Evolutionary conservation across 2,888 invertebrate genomes (phyloP).

Genomic region (Melanargia galathea): DNA sequence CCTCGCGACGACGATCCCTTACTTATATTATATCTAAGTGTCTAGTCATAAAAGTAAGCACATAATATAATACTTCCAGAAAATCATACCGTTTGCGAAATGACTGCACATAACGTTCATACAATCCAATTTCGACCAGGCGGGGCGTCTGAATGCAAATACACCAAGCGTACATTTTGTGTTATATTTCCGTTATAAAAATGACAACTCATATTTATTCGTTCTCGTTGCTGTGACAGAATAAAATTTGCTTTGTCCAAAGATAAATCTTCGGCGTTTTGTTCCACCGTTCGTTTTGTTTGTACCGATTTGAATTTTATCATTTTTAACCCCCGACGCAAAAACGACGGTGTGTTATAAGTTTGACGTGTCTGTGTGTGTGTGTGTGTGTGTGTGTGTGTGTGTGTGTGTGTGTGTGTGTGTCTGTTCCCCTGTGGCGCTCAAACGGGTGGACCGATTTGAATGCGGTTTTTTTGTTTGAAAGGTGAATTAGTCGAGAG

Average conservation of each 20-base stretch:
- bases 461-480: too few relatives aligned
- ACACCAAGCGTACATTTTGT: constrained; percentile 10
- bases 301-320: neutral
- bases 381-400: too few relatives aligned
- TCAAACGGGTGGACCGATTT: too few relatives aligned
- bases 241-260: constrained; percentile 16
- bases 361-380: too few relatives aligned
- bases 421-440: too few relatives aligned
- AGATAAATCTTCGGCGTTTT: neutral
- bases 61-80: constrained; percentile 2
- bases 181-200: constrained; percentile 24
- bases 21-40: neutral
- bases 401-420: too few relatives aligned
- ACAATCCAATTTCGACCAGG: constrained; percentile 4
- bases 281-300: neutral
- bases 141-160: constrained; percentile 16
- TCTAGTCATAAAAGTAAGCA: neutral
- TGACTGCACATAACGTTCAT: neutral
- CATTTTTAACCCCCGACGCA: neutral
- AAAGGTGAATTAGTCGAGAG: too few relatives aligned
- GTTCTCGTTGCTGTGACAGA: constrained; percentile 7
- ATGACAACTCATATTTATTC: constrained; percentile 25
- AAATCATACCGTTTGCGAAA: constrained; percentile 4
- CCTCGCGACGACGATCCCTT: neutral
- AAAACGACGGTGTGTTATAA: too few relatives aligned